A percentile compares a stretch with the other conserved stretches of the same genome.
These are phyloP conservation scores for Plodia interpunctella DNA, from an alignment of 1,140 invertebrate species.

Conservation along the genomic window DNA sequence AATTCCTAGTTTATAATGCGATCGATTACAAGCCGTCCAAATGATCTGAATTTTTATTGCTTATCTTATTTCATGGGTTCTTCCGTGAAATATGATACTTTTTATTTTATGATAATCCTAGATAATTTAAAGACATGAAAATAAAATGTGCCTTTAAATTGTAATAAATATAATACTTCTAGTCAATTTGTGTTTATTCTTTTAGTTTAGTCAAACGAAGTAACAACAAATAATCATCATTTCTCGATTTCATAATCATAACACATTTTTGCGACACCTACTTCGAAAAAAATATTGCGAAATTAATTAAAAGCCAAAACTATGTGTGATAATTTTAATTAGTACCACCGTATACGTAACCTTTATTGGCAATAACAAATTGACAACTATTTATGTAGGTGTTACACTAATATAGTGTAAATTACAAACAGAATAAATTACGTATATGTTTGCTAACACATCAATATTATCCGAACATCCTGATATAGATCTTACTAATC, in stretches of 20 bases:
- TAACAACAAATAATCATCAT: constrained; percentile 5
- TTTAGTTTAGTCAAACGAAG: constrained; percentile 11
- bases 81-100: too few species aligned
- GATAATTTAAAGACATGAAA: not conserved
- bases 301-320: constrained; percentile 20
- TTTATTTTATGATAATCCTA: too few species aligned
- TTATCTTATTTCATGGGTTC: not conserved
- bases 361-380: constrained; percentile 44
- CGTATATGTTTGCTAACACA: not conserved
- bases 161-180: constrained; percentile 2
- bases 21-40: constrained; percentile 41
- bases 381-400: constrained; percentile 49
- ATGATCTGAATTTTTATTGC: constrained; percentile 3
- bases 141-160: not conserved
- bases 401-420: constrained; percentile 76
- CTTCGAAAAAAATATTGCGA: not conserved
- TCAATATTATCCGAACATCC: not conserved
- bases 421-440: not conserved
- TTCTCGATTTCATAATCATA: too few species aligned
- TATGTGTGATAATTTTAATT: constrained; percentile 66
- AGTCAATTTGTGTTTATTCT: constrained; percentile 5
- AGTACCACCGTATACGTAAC: constrained; percentile 48
- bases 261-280: too few species aligned
- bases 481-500: not conserved
- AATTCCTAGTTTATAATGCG: not conserved